phyloP scores from a whole-genome alignment of 2,113 vertebrate genomes.

The Perca schrenkii region DNA sequence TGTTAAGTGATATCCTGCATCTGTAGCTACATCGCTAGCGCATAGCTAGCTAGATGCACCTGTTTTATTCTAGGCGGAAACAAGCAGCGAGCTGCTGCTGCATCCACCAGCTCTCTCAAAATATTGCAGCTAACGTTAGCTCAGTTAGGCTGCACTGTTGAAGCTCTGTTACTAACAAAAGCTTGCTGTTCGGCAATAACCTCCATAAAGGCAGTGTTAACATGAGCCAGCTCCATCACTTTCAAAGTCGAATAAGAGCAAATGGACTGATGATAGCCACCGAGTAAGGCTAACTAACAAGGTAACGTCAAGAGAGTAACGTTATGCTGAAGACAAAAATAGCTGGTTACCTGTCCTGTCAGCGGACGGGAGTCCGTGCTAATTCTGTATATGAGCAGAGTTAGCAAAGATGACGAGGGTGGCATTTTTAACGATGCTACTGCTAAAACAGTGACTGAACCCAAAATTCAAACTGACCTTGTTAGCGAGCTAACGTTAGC shows the following conservation, averaged over 20 bases:
- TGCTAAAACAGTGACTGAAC: conserved; percentile 5
- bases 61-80: conserved; percentile 77
- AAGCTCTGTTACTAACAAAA: not conserved
- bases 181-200: not conserved
- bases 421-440: not conserved
- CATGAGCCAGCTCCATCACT: conserved; percentile 7
- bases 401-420: not conserved
- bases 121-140: not conserved
- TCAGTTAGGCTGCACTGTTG: no score
- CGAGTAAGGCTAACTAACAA: conserved; percentile 51
- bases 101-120: conserved; percentile 4
- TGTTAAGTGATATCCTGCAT: not conserved
- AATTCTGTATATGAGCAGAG: not conserved
- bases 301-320: conserved; percentile 54
- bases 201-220: not conserved
- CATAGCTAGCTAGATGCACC: conserved; percentile 69
- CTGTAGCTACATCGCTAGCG: conserved; percentile 36
- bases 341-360: conserved; percentile 20
- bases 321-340: conserved; percentile 17
- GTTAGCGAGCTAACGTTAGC: conserved; percentile 81
- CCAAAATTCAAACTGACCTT: conserved; percentile 80
- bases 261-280: conserved; percentile 35
- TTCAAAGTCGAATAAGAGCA: conserved; percentile 38
- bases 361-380: not conserved
- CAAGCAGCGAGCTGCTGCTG: conserved; percentile 5